Base-by-base conservation (phyloP, 2,888 invertebrate species). In the Ferdinandea cuprea region DNA sequence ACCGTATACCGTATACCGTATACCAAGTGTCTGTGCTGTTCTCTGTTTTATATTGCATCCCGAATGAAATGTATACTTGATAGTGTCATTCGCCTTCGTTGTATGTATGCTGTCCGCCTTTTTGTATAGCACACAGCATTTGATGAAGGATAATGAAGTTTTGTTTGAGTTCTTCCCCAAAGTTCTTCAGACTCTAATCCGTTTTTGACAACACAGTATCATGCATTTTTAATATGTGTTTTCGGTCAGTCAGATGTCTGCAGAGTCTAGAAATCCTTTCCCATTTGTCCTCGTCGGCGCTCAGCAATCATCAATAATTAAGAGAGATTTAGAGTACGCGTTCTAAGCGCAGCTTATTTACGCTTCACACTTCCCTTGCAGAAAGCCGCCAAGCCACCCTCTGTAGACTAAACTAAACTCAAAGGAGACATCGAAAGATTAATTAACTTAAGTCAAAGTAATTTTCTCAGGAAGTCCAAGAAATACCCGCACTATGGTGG, bases 391-490 rank as follows among this genome's bases (percentile, higher is more conserved):
- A 58, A 81, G 40, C 54, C 66, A 66, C 76, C 68, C 76, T 46
- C 19, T 21, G 40, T 11, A 19, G 7, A n/a, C 17, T 2, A 7
- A 44, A 42, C 19, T 35, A 11, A 21, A 19, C 17, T 11, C 50
- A 50, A 52, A 63, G 32, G 44, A 56, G 21, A 73, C 58, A 25
- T 35, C 52, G 32, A 88, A 87, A 89, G 90, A 90, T 90, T 90
- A 90, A 90, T 90, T 90, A 89, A 89, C 89, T 90, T 89, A 87
- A 88, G 89, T 89, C 89, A 88, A 88, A 89, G 89, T 88, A 88
- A 88, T 88, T 89, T 89, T 88, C 88, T 13, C 54, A 78, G 63
- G 73, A 61, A 78, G 68, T 63, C 72, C 56, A 61, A 78, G 15
- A 59, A 81, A 77, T 66, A 61, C 73, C 68, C 46, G 58, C 28